Evolutionary conservation across 2,888 invertebrate genomes (phyloP).

Genomic region (Cephonodes hylas): DNA sequence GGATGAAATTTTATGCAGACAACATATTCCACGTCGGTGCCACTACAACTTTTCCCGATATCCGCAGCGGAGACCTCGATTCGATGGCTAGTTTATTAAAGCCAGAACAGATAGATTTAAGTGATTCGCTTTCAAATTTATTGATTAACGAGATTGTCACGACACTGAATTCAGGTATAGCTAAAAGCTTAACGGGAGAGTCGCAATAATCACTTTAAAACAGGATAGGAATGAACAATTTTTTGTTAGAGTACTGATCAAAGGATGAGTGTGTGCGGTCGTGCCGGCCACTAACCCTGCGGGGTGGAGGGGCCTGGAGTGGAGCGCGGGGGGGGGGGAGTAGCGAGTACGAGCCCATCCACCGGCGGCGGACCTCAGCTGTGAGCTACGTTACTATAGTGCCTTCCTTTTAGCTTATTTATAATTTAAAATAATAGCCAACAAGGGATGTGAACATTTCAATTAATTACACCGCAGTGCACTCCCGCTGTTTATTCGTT

Average conservation of each 20-base stretch:
- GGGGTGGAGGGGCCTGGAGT: slow-evolving; percentile 21
- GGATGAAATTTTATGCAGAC: slow-evolving; percentile 13
- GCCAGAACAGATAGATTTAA: slow-evolving; percentile 30
- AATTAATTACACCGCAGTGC: neutral
- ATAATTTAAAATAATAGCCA: neutral
- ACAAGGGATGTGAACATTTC: neutral
- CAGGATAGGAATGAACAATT: slow-evolving; percentile 34
- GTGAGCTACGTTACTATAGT: slow-evolving; percentile 16
- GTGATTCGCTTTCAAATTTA: slow-evolving; percentile 25
- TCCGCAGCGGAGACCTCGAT: slow-evolving; percentile 29
- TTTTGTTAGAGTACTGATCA: slow-evolving; percentile 40
- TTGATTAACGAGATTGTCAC: neutral
- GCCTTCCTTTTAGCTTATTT: neutral
- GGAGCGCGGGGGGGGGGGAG: slow-evolving; percentile 24
- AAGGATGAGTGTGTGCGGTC: slow-evolving; percentile 39
- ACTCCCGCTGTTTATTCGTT: neutral
- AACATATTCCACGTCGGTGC: slow-evolving; percentile 20
- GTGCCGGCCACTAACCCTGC: slow-evolving; percentile 53
- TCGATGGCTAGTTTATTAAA: slow-evolving; percentile 29
- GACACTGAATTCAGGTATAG: neutral
- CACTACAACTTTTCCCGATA: slow-evolving; percentile 31
- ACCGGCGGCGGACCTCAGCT: slow-evolving; percentile 30
- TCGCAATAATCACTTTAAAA: slow-evolving; percentile 1
- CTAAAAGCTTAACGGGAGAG: neutral
- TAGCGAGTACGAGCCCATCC: slow-evolving; percentile 25